phyloP scores from a whole-genome alignment of 2,888 invertebrate species.

The Tethea ocularis region DNA sequence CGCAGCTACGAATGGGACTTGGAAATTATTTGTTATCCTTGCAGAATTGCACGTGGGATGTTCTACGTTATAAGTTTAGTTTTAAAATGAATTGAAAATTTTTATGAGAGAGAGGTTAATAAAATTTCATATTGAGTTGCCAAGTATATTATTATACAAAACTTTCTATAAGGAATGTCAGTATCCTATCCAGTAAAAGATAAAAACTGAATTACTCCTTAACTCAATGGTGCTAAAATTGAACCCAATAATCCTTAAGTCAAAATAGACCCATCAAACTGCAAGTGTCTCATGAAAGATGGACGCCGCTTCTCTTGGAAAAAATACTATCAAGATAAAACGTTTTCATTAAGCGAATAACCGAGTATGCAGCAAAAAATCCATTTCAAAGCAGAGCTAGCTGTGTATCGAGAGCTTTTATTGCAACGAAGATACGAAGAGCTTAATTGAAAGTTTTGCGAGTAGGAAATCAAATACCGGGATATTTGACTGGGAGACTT shows the following conservation, averaged over 20 bases:
- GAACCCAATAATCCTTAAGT: not conserved
- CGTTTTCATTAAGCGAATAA: conserved; percentile 24
- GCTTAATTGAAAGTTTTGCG: not conserved
- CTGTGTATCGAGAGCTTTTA: conserved; percentile 2
- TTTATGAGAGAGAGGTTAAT: no score
- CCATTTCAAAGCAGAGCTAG: not conserved
- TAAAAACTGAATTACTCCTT: not conserved
- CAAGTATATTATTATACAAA: no score
- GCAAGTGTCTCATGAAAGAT: not conserved
- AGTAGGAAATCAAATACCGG: not conserved
- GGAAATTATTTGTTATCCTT: not conserved
- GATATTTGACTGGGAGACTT: not conserved
- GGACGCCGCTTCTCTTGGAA: not conserved
- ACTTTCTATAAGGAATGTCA: no score
- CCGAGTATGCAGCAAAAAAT: not conserved
- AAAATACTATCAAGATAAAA: conserved; percentile 25
- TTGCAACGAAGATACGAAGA: not conserved
- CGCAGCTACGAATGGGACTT: not conserved
- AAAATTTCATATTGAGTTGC: no score
- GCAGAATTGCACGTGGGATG: not conserved
- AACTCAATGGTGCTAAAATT: not conserved
- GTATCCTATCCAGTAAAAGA: not conserved
- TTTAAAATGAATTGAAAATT: not conserved
- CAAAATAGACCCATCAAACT: not conserved
- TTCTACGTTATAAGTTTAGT: not conserved